These are phyloP conservation scores for Crambe crambe DNA, from an alignment of 37 sponge, comb jelly and placozoan genomes.

Conservation along the genomic window DNA sequence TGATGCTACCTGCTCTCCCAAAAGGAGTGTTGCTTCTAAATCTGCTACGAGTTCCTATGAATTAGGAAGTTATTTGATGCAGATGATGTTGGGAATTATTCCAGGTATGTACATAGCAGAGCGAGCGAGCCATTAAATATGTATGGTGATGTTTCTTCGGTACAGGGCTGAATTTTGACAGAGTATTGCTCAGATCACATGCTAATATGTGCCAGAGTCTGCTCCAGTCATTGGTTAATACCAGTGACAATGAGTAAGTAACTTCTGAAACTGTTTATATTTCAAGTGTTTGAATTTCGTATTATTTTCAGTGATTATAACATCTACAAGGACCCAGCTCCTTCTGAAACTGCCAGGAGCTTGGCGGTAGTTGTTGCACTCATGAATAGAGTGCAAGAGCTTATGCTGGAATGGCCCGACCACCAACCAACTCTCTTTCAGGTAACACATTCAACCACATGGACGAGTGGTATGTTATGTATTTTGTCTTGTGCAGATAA, in stretches of 20 bases:
- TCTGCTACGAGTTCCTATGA: neutral
- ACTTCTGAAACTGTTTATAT: neutral
- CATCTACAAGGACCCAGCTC: constrained; percentile 70
- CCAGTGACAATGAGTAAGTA: neutral
- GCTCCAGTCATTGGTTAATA: neutral
- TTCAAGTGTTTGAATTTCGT: no score
- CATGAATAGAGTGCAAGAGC: constrained; percentile 5
- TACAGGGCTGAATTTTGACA: neutral
- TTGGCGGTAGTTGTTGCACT: constrained; percentile 28
- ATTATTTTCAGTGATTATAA: constrained; percentile 19
- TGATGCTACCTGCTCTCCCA: neutral
- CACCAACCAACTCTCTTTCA: constrained; percentile 78
- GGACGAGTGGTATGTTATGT: no score
- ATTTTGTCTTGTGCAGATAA: constrained; percentile 51
- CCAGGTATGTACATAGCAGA: neutral
- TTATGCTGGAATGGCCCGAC: constrained; percentile 86
- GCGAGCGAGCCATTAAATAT: no score
- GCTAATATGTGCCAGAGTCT: neutral
- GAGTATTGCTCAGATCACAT: neutral
- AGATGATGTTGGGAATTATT: neutral
- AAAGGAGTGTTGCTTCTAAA: neutral
- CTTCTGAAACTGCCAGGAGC: constrained; percentile 27
- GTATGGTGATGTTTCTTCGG: neutral
- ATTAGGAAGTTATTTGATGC: neutral
- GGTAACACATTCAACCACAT: no score